Conservation (phyloP, 2,888 invertebrate genomes). For the Lypha dubia region DNA sequence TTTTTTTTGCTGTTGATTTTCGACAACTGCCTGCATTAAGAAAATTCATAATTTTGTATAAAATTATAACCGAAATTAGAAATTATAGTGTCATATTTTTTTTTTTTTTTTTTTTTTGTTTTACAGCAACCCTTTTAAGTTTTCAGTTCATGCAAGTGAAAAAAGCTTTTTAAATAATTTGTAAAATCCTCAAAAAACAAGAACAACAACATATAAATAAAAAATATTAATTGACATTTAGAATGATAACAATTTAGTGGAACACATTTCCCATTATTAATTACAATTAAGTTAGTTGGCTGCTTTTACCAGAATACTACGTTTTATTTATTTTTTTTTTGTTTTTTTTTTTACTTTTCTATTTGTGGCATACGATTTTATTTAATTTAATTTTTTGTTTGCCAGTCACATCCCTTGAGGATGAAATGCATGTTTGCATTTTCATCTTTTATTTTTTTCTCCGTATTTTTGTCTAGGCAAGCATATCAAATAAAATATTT, state of each 20-base stretch:
- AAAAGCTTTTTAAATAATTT: slow-evolving; percentile 41
- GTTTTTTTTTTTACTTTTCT: neutral
- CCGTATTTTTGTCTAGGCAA: slow-evolving; percentile 52
- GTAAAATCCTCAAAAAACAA: too few species aligned
- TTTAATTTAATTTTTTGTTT: neutral
- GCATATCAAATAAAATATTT: slow-evolving; percentile 70
- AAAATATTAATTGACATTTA: slow-evolving; percentile 71
- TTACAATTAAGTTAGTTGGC: slow-evolving; percentile 1
- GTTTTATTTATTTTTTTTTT: neutral
- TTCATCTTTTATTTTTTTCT: slow-evolving; percentile 15
- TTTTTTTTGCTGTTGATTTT: slow-evolving; percentile 25
- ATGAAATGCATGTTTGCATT: slow-evolving; percentile 50
- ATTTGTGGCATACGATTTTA: neutral
- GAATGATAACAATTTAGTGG: slow-evolving; percentile 66
- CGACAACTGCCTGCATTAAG: neutral
- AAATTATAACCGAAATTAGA: slow-evolving; percentile 71
- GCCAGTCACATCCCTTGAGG: slow-evolving; percentile 4
- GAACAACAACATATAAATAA: slow-evolving; percentile 38
- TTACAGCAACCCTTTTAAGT: slow-evolving; percentile 22
- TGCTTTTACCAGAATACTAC: neutral
- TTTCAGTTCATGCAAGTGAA: neutral
- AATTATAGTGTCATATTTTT: slow-evolving; percentile 60
- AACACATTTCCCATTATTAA: slow-evolving; percentile 46
- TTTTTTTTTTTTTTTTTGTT: too few species aligned
- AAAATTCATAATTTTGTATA: slow-evolving; percentile 76